Evolutionary conservation across 2,113 vertebrate species (phyloP).

Genomic region (Willisornis vidua): DNA sequence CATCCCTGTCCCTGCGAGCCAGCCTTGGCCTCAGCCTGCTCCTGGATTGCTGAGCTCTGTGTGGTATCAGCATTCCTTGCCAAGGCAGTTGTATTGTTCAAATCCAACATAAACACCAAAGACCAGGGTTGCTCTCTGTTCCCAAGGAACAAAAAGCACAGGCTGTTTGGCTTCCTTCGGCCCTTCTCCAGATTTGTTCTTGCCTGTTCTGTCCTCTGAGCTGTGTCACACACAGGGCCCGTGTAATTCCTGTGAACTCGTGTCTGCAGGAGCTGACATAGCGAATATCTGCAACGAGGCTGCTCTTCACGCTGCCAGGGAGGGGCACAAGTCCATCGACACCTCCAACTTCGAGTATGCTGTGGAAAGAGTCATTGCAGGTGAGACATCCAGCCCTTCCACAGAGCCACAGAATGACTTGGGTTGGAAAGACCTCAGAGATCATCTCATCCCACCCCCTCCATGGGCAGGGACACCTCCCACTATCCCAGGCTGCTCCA

Average conservation of each 20-base stretch:
- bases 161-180: not conserved
- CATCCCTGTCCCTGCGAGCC: not conserved
- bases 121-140: not conserved
- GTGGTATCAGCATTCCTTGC: not conserved
- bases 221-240: not conserved
- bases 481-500: rapidly evolving
- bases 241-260: not conserved
- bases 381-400: constrained; percentile 44
- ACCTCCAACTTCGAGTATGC: constrained; percentile 94
- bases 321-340: constrained; percentile 89
- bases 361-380: constrained; percentile 93
- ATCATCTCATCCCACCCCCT: rapidly evolving
- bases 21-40: not conserved
- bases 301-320: constrained; percentile 91
- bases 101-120: not conserved
- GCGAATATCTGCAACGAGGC: constrained; percentile 98
- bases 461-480: not conserved
- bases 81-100: not conserved
- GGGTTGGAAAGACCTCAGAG: not conserved
- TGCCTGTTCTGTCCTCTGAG: not conserved
- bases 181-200: not conserved
- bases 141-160: not conserved
- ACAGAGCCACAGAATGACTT: not conserved
- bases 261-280: constrained; percentile 90
- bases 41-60: not conserved